These are phyloP conservation scores for Felis catus DNA, from an alignment of 2,113 vertebrate genomes.

Conservation along the genomic window DNA sequence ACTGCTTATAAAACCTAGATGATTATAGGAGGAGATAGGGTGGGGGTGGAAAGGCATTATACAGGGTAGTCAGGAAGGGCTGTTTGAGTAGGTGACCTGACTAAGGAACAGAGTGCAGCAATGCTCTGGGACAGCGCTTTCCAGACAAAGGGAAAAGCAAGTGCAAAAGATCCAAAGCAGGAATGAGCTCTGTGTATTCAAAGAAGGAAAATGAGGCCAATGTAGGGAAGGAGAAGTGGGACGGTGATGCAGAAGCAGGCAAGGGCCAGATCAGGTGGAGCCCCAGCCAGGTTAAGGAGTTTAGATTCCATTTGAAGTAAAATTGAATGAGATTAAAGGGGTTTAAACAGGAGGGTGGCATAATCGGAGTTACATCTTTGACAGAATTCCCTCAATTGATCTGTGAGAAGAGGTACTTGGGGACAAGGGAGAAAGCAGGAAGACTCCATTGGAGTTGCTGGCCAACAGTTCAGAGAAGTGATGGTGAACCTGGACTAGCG, in stretches of 20 bases:
- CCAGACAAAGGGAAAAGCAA: background rate
- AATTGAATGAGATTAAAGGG: background rate
- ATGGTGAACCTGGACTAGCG: background rate
- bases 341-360: background rate
- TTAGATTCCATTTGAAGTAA: background rate
- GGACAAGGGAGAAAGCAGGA: background rate
- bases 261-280: background rate
- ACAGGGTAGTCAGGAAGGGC: background rate
- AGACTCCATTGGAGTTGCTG: background rate
- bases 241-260: background rate
- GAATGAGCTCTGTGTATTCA: background rate
- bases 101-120: background rate
- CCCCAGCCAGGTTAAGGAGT: background rate
- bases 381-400: background rate
- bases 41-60: background rate
- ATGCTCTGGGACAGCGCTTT: background rate
- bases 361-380: background rate
- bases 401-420: background rate
- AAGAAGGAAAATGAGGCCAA: background rate
- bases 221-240: background rate
- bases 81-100: background rate
- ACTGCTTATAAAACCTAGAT: background rate
- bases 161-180: background rate
- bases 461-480: background rate
- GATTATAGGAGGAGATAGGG: background rate